Conservation (phyloP, 2,888 invertebrate genomes). For the Vandiemenella viatica region DNA sequence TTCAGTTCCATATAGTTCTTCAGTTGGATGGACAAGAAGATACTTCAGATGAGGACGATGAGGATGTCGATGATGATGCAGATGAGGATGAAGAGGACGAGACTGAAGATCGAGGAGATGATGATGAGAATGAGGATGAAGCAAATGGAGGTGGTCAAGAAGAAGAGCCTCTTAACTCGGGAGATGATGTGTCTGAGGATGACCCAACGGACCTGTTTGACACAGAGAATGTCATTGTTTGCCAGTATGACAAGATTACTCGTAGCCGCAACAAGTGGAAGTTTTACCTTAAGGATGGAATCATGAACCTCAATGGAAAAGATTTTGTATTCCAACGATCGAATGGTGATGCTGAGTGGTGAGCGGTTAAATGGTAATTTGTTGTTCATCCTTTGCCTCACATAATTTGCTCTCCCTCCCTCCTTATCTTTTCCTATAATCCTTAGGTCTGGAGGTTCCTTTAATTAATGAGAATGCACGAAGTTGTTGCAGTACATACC, state of each 20-base stretch:
- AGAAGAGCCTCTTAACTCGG: constrained; percentile 83
- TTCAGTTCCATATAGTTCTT: too few relatives aligned
- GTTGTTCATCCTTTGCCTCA: too few relatives aligned
- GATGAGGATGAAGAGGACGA: constrained; percentile 57
- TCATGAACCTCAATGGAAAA: constrained; percentile 95
- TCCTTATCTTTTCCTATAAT: too few relatives aligned
- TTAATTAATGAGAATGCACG: too few relatives aligned
- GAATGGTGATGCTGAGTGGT: constrained; percentile 99
- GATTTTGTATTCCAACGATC: constrained; percentile 99
- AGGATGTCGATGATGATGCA: constrained; percentile 61
- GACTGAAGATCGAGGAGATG: constrained; percentile 43
- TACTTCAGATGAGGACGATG: constrained; percentile 35
- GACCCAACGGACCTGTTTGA: constrained; percentile 92
- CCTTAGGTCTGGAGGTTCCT: too few relatives aligned
- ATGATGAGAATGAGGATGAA: constrained; percentile 34
- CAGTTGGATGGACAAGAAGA: constrained; percentile 10
- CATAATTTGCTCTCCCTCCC: too few relatives aligned
- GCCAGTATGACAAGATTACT: constrained; percentile 99
- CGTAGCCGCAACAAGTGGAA: constrained; percentile 98
- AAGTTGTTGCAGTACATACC: too few relatives aligned
- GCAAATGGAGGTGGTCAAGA: constrained; percentile 34
- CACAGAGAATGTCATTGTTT: constrained; percentile 97
- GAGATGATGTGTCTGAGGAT: constrained; percentile 94
- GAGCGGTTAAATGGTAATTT: too few relatives aligned
- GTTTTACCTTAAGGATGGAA: constrained; percentile 97